Evolutionary conservation across 92 coral and sea anemone species (phyloP).

Genomic region (Ricordea florida): DNA sequence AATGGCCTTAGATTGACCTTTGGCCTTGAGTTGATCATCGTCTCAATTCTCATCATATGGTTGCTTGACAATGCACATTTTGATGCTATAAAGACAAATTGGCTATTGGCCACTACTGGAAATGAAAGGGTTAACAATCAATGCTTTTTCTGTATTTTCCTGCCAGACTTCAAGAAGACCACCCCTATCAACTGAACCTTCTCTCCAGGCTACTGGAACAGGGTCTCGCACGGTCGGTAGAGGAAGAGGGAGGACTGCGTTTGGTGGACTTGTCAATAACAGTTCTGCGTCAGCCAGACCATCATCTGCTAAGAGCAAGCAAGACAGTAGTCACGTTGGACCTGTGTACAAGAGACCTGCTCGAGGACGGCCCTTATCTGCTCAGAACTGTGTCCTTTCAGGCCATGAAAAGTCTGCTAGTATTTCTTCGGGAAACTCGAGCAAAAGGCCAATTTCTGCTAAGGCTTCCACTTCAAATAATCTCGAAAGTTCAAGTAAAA

Average conservation of each 20-base stretch:
- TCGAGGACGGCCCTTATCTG: neutral
- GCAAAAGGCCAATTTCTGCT: too few species aligned
- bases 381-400: neutral
- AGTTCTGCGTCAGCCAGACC: neutral
- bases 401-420: constrained; percentile 1
- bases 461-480: too few species aligned
- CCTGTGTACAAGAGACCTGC: neutral
- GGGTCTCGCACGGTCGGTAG: neutral
- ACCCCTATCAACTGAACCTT: neutral
- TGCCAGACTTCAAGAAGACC: constrained; percentile 6
- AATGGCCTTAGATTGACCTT: too few species aligned
- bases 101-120: too few species aligned
- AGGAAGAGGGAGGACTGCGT: constrained; percentile 7
- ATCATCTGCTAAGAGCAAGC: neutral
- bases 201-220: neutral
- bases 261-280: neutral
- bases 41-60: too few species aligned
- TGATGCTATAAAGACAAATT: too few species aligned
- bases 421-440: neutral
- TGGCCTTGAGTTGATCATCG: too few species aligned
- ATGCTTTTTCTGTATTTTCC: neutral
- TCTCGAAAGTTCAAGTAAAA: too few species aligned
- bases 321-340: neutral
- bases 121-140: neutral
- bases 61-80: too few species aligned